Conservation (phyloP, 2,888 invertebrate genomes). For the Resseliella maxima region DNA sequence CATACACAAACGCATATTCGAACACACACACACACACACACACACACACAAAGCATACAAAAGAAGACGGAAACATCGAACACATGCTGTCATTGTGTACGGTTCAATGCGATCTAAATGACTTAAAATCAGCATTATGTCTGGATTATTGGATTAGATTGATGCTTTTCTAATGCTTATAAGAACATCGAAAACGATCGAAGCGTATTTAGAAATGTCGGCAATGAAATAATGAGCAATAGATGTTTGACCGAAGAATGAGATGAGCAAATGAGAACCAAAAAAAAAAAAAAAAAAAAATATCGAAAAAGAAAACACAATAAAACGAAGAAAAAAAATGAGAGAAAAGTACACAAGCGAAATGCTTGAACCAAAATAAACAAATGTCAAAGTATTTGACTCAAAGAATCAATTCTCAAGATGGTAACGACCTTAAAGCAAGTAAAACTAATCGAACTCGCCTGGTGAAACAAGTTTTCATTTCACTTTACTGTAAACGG, state of each 20-base stretch:
- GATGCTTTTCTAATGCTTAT: slow-evolving; percentile 9
- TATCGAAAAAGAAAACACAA: no score
- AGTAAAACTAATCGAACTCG: slow-evolving; percentile 35
- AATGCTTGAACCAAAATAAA: not conserved
- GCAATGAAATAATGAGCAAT: slow-evolving; percentile 25
- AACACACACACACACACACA: no score
- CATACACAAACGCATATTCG: not conserved
- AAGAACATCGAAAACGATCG: slow-evolving; percentile 16
- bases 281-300: not conserved
- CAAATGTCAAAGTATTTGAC: slow-evolving; percentile 33
- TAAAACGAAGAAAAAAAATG: not conserved
- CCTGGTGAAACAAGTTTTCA: not conserved
- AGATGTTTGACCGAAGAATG: not conserved
- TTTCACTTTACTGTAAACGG: not conserved
- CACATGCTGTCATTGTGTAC: slow-evolving; percentile 42
- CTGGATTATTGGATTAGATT: slow-evolving; percentile 28
- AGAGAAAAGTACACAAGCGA: not conserved
- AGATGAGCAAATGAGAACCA: not conserved
- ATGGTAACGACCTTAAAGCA: slow-evolving; percentile 30
- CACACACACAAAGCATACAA: no score
- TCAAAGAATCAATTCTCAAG: slow-evolving; percentile 26
- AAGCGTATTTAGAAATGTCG: slow-evolving; percentile 10
- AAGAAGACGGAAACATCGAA: not conserved
- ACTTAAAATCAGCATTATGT: slow-evolving; percentile 32
- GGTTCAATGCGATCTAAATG: slow-evolving; percentile 51